Evolutionary conservation across 2,797 vertebrate genomes (phyloP).

Genomic region (Prionace glauca): DNA sequence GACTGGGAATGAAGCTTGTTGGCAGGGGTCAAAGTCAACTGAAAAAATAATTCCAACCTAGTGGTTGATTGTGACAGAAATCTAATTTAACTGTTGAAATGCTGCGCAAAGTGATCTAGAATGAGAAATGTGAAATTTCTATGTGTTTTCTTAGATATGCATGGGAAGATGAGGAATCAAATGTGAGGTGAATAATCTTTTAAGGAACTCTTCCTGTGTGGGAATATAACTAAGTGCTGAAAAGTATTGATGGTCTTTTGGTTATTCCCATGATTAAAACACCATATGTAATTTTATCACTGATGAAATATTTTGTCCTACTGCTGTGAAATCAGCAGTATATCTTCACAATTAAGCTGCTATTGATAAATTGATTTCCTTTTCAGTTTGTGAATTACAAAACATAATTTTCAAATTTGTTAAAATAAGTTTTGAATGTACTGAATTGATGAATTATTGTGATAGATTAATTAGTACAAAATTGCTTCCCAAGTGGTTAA

Average conservation of each 20-base stretch:
- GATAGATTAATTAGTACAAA: not conserved
- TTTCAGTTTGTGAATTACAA: not conserved
- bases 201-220: not conserved
- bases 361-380: not conserved
- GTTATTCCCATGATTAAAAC: not conserved
- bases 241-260: not conserved
- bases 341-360: no score
- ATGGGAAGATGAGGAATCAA: not conserved
- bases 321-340: not conserved
- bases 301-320: not conserved
- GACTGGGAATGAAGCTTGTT: not conserved
- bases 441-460: not conserved
- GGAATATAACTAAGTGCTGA: not conserved
- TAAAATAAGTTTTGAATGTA: not conserved
- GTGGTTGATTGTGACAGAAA: not conserved
- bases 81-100: not conserved
- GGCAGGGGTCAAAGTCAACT: not conserved
- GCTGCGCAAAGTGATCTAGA: not conserved
- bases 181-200: no score
- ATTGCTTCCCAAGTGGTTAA: not conserved
- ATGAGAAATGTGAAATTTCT: not conserved
- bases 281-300: not conserved
- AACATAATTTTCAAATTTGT: not conserved
- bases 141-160: not conserved
- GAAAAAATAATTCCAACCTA: not conserved